Base-by-base conservation (phyloP, 2,888 invertebrate species). In the Lagria hirta region DNA sequence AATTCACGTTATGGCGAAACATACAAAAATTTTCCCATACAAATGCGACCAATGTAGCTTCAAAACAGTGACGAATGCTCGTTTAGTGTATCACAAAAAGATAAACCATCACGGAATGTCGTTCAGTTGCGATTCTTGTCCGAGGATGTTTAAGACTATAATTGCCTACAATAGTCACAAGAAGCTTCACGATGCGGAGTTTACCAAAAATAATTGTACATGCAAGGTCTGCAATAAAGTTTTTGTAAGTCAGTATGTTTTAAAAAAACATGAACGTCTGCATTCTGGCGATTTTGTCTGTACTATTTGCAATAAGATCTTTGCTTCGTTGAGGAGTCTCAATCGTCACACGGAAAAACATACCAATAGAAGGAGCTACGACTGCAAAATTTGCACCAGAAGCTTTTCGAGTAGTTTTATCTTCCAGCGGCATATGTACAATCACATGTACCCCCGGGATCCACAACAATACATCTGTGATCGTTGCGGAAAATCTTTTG, bases 401-500 rank as follows among this genome's bases (percentile, higher is more conserved):
- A n/a, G n/a, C n/a, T n/a, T n/a, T n/a, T n/a, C n/a, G n/a, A n/a
- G n/a, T n/a, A n/a, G n/a, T n/a, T n/a, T n/a, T n/a, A n/a, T n/a
- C n/a, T n/a, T n/a, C n/a, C n/a, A 6, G 6, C 18, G 18, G 18
- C 21, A 21, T 21, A 21, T 4, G n/a, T 2, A 12, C 2, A 2
- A 7, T 1, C 36, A 37, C 12, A 8, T n/a, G n/a, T n/a, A 20
- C 8, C 10, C n/a, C 10, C 36, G 28, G 7, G 7, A 15, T 27
- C 17, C 26, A 2, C 11, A 34, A n/a, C 6, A 30, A 2, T 30
- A 8, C n/a, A 14, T 10, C 7, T 34, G 34, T 34, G 15, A 24
- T 8, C 2, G 3, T 35, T 35, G 24, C 22, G 12, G 13, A 35
- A 35, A 16, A 10, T n/a, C 2, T 0, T 62, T 78, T n/a, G 65